phyloP scores from a whole-genome alignment of 2,113 vertebrate genomes.

The Parotia lawesii region DNA sequence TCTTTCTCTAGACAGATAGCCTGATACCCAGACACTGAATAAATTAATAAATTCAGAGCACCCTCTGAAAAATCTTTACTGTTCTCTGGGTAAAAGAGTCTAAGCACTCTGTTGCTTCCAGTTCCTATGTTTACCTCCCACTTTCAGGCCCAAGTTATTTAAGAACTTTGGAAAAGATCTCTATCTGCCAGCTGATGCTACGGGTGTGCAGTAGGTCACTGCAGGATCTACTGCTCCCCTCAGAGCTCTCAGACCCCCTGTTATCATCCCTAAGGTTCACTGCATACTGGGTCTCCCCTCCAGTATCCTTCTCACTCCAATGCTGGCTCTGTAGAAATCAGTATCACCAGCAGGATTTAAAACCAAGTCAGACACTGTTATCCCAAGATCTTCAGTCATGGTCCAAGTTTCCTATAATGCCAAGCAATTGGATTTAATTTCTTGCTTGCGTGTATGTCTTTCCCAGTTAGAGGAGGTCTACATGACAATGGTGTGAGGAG shows the following conservation, averaged over 20 bases:
- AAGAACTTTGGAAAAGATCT: neutral
- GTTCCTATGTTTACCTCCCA: neutral
- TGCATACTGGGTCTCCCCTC: neutral
- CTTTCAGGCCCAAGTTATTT: neutral
- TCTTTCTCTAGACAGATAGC: neutral
- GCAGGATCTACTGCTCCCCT: neutral
- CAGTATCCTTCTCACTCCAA: neutral
- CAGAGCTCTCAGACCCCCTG: neutral
- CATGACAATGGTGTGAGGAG: neutral
- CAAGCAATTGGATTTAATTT: fast-evolving
- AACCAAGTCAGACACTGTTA: neutral
- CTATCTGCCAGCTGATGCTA: neutral
- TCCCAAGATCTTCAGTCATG: too few species aligned
- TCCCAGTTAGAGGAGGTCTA: neutral
- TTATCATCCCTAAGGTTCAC: neutral
- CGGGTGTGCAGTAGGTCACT: neutral
- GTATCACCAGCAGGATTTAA: neutral
- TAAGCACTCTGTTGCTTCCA: neutral
- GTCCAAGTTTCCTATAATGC: neutral
- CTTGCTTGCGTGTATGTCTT: neutral
- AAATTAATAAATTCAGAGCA: neutral
- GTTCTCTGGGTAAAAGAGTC: neutral
- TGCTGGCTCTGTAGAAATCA: neutral
- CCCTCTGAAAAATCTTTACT: neutral
- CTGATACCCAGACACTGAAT: neutral